Base-by-base conservation (phyloP, 2,797 vertebrate species). In the Pelochelys cantorii region DNA sequence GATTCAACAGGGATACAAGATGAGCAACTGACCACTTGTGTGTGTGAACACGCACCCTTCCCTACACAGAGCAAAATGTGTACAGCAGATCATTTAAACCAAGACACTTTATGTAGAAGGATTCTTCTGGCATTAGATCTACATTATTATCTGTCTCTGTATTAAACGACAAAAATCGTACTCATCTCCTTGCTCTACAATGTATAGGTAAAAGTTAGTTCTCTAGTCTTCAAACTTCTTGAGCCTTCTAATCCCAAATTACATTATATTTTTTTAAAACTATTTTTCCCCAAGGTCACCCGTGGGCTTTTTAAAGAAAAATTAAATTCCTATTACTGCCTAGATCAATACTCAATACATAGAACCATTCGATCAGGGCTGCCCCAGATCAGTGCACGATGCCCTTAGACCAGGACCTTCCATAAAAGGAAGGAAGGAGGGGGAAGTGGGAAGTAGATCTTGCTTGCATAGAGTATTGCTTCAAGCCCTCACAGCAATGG, bases 321-420 rank as follows among this genome's bases (percentile, higher is more conserved):
- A 94, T 97, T 96, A 97, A 95, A 79, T 54, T 82, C 88, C 92
- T 87, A 84, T 95, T 93, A 95, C 6, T 10, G 83, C 59, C 0
- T 0, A 2, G 88, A 94, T 96, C 96, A 95, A 95, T 95, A 95
- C 84, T 81, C 2, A 0, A 78, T 60, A 5, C 60, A 84, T 77
- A n/a, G 81, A 56, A 87, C 71, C 1, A 1, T 79, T n/a, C 87
- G 74, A 85, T 77, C 84, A 86, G 92, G 84, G 93, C 86, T 79
- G 86, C 88, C 93, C 94, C 88, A 56, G 59, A 82, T 59, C 74
- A 77, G 74, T 52, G 27, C 42, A 77, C 9, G 25, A 52, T 52
- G 42, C 23, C 13, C 42, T 42, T 22, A 77, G 81, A 79, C 15
- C 90, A 29, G 65, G 3, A 74, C 42, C 86, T 65, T 42, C 14